A percentile compares a stretch with the other conserved stretches of the same genome.
phyloP scores from a whole-genome alignment of 2,113 vertebrate species.

The Sterna hirundo region DNA sequence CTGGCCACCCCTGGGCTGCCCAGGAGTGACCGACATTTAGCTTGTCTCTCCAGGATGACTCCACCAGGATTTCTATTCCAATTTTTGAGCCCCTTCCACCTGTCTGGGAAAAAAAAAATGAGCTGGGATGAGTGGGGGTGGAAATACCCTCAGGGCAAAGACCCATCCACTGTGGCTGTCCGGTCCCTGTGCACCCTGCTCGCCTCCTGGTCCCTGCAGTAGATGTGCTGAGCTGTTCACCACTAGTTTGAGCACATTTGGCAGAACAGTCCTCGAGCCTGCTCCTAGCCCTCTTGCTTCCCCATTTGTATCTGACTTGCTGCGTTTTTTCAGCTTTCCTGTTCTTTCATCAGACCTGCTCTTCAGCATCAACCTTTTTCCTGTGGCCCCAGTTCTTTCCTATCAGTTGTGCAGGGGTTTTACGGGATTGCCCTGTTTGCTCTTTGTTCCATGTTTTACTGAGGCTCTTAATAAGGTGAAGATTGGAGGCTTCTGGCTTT shows the following conservation, averaged over 20 bases:
- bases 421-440: background rate
- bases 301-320: background rate
- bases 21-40: background rate
- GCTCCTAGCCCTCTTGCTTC: background rate
- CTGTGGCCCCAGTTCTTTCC: background rate
- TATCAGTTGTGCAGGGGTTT: background rate
- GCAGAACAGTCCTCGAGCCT: background rate
- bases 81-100: background rate
- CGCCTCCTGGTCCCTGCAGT: background rate
- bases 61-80: background rate
- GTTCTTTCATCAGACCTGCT: background rate
- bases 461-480: background rate
- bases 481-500: background rate
- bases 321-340: background rate
- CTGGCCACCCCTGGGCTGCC: background rate
- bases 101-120: accelerated
- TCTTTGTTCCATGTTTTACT: background rate
- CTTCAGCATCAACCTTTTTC: background rate
- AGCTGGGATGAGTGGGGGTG: too few species aligned
- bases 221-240: background rate
- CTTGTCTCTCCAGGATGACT: background rate
- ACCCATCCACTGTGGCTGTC: background rate
- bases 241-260: background rate
- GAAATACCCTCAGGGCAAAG: background rate
- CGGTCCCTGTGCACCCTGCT: background rate